Percentiles rank a stretch among this genome's conserved stretches.
phyloP scores from a whole-genome alignment of 2,113 vertebrate genomes.

The Datnioides undecimradiatus region DNA sequence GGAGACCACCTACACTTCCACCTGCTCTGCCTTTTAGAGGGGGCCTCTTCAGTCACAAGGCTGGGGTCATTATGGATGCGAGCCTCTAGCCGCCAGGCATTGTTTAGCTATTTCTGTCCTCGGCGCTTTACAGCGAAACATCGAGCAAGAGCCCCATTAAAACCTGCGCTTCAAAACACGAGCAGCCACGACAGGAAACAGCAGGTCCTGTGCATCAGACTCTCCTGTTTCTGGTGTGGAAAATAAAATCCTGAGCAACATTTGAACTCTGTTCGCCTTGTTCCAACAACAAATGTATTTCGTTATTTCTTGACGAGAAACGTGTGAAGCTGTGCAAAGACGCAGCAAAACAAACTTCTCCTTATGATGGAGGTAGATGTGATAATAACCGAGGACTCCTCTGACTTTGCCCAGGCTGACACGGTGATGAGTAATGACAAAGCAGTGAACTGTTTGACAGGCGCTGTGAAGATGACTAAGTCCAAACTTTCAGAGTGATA shows the following conservation, averaged over 20 bases:
- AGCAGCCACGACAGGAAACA: conserved; percentile 57
- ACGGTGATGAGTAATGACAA: conserved; percentile 69
- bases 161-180: conserved; percentile 55
- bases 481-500: conserved; percentile 76
- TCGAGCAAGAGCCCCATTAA: conserved; percentile 67
- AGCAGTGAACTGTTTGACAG: conserved; percentile 77
- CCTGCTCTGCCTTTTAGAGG: conserved; percentile 78
- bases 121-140: conserved; percentile 62
- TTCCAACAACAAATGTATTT: background rate
- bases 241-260: background rate
- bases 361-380: conserved; percentile 47
- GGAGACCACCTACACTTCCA: conserved; percentile 84
- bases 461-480: conserved; percentile 81
- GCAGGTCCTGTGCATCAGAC: conserved; percentile 12
- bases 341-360: conserved; percentile 14
- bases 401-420: conserved; percentile 56
- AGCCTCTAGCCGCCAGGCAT: conserved; percentile 73
- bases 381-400: conserved; percentile 60
- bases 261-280: background rate
- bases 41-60: conserved; percentile 79
- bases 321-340: background rate
- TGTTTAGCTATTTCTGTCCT: conserved; percentile 83
- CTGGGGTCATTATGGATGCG: conserved; percentile 79
- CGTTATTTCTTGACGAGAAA: background rate
- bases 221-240: conserved; percentile 23